Base-by-base conservation (phyloP, 2,888 invertebrate species). In the Formica aserva region DNA sequence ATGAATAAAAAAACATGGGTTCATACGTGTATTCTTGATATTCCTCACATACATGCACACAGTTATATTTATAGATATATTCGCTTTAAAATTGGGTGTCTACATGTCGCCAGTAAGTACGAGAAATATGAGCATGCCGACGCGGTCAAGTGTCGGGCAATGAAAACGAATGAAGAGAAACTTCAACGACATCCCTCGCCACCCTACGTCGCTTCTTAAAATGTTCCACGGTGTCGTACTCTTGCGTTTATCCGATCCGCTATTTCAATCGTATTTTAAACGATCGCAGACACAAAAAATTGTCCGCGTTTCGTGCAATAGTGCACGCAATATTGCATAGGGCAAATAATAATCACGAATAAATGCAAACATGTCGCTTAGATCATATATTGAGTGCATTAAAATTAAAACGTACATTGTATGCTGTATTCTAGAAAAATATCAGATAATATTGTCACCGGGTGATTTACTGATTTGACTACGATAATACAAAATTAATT, bases 141-240 rank as follows among this genome's bases (percentile, higher is more conserved):
- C 78, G 78, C 72, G 76, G 57, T 72, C 77, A 78, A 83, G 48
- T 75, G 83, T 57, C 38, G 84, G 60, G 57, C 80, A 85, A 86
- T 86, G 91, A 83, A 88, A 89, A 90, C 83, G 87, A 78, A 90
- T 88, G 88, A 83, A 41, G 65, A 66, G 35, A 90, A 90, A 75
- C 86, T 87, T 63, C 83, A 69, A 80, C 72, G 78, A 78, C 69
- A 45, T 67, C 76, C 81, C 80, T 84, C 78, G 67, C 65, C 74
- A 82, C 60, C 29, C 35, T 55, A 45, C 57, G 18, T 55, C 57
- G 41, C 22, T 22, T 66, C 69, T 57, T 75, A 38, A 72, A 84
- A 77, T 65, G 66, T 22, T 81, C 77, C 77, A 4, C 32, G 48
- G 65, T 26, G 26, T 76, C 52, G 67, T 66, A 26, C 66, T 67